phyloP scores from a whole-genome alignment of 2,797 vertebrate genomes.

The Hephaestus fuliginosus region DNA sequence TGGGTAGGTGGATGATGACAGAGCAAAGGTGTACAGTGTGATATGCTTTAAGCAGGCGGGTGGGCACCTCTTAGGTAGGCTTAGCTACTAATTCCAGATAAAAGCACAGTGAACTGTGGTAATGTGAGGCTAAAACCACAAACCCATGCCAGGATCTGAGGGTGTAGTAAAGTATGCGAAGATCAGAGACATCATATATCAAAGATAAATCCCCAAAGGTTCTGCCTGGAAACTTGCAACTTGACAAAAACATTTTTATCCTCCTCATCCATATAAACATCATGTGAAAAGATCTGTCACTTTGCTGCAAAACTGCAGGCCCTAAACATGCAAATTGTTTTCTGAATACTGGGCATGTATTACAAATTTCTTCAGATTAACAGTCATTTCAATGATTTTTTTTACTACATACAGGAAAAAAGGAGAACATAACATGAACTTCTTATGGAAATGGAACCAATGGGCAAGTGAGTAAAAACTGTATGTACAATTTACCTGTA shows the following conservation, averaged over 20 bases:
- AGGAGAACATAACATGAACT: background rate
- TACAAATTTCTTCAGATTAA: background rate
- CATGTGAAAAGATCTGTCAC: background rate
- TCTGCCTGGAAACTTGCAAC: background rate
- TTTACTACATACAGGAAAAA: background rate
- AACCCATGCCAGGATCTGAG: conserved; percentile 53
- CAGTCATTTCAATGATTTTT: too few species aligned
- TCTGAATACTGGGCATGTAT: background rate
- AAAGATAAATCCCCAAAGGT: conserved; percentile 49
- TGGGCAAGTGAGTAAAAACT: background rate
- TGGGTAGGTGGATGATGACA: conserved; percentile 68
- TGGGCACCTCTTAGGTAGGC: conserved; percentile 59
- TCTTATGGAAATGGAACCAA: background rate
- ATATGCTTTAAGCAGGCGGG: conserved; percentile 65
- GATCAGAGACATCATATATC: conserved; percentile 60
- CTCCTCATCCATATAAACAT: background rate
- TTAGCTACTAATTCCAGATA: conserved; percentile 77
- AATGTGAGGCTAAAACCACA: conserved; percentile 73
- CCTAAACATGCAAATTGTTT: background rate
- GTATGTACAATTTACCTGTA: background rate
- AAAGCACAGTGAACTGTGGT: conserved; percentile 72
- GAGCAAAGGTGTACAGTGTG: conserved; percentile 67
- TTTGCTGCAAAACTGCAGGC: background rate
- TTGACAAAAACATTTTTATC: conserved; percentile 7
- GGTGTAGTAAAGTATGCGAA: conserved; percentile 47